Base-by-base conservation (phyloP, 2,888 invertebrate genomes). In the Podotricha telesiphe region DNA sequence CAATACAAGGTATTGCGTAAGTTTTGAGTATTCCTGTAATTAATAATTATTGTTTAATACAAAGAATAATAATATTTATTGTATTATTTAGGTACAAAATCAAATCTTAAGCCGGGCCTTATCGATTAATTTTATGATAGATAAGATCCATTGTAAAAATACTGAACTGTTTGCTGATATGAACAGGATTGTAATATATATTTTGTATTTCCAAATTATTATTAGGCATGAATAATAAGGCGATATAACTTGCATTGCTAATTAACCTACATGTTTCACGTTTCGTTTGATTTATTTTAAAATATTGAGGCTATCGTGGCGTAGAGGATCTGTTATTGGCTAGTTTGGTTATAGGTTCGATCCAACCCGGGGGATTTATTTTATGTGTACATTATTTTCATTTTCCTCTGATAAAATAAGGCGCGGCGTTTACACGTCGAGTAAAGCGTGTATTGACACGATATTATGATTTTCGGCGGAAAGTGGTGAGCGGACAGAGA, bases 61-160 rank as follows among this genome's bases (percentile, higher is more conserved):
- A n/a, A 5, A 5, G 0, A 22, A 59, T 17, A 59, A 22, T 37
- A 34, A 45, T 28, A 37, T 28, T 22, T 64, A 47, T 17, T 47
- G 11, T 55, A 22, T 5, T 45, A 45, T 59, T 59, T 45, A 10
- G 55, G 34, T 59, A 17, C n/a, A 58, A 17, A n/a, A 6, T 45
- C 59, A 28, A 45, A 59, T 59, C 59, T 59, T 62, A 51, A 58
- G 42, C 42, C 19, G 42, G 17, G 11, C 34, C 50, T 20, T 28
- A 42, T 15, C 19, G 51, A 70, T 70, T 58, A 63, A 50, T 17
- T 69, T 69, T 63, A 66, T 28, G 34, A 53, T 55, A 28, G 50
- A 62, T 69, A 61, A 61, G 47, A 55, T 0, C 55, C 62, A 13
- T 40, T 51, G 28, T 62, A 62, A 61, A 45, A n/a, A 6, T 47